phyloP scores from a whole-genome alignment of 2,113 vertebrate species.

The Prunella himalayana region DNA sequence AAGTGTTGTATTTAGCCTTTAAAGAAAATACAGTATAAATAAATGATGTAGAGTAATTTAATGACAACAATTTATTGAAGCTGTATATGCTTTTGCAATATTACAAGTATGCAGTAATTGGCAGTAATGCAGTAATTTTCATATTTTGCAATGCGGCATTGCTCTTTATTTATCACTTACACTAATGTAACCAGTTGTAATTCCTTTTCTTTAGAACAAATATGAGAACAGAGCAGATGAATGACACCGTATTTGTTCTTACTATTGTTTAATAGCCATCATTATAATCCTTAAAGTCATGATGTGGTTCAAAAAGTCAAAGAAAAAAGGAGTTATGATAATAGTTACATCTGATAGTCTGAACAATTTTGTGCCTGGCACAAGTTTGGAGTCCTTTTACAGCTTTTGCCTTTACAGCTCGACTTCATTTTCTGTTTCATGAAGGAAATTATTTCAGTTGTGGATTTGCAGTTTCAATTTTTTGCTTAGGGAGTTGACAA shows the following conservation, averaged over 20 bases:
- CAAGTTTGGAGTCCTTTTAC: neutral
- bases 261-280: neutral
- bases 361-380: neutral
- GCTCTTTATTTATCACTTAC: neutral
- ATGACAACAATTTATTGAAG: neutral
- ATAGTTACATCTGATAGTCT: neutral
- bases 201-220: neutral
- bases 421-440: neutral
- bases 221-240: neutral
- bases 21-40: neutral
- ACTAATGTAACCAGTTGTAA: neutral
- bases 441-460: neutral
- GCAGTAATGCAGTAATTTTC: neutral
- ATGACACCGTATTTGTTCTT: neutral
- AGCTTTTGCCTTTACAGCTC: neutral
- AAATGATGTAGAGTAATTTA: neutral
- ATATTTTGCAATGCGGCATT: neutral
- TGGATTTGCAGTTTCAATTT: neutral
- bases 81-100: neutral
- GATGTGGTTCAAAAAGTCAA: neutral
- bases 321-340: neutral
- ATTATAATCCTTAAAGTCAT: neutral
- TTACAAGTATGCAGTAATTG: neutral
- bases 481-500: neutral
- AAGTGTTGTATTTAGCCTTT: neutral